A percentile compares a stretch with the other conserved stretches of the same genome.
Conservation (phyloP, 2,113 vertebrate species). For the Syrmaticus mikado region DNA sequence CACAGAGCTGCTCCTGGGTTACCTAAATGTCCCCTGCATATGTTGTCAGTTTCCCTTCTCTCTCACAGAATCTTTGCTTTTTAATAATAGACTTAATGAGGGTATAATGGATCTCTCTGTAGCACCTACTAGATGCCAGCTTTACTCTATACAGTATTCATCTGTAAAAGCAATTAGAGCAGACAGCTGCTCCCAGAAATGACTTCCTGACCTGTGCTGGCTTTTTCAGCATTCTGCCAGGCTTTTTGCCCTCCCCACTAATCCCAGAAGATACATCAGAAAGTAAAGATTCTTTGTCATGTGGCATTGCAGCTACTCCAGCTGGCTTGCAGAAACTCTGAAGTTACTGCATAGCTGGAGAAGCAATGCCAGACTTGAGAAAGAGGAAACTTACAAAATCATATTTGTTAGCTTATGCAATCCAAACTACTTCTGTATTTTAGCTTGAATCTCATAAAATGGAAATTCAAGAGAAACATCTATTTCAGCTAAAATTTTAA, state of each 20-base stretch:
- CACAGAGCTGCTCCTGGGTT: background rate
- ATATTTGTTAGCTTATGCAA: accelerated
- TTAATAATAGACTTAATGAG: background rate
- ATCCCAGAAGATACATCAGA: constrained; percentile 16
- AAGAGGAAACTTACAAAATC: background rate
- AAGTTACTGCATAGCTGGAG: background rate
- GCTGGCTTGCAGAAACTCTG: background rate
- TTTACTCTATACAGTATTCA: constrained; percentile 15
- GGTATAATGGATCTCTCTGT: background rate
- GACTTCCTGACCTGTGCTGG: background rate
- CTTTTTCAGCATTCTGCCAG: background rate
- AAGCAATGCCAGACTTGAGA: background rate
- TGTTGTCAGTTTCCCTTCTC: background rate
- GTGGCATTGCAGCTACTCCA: constrained; percentile 10
- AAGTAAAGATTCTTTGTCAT: background rate
- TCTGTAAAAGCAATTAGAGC: constrained; percentile 48
- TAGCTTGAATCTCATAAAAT: background rate
- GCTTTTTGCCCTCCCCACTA: constrained; percentile 2
- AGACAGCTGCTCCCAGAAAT: constrained; percentile 38
- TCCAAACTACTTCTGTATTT: background rate
- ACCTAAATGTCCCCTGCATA: background rate
- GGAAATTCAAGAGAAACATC: background rate
- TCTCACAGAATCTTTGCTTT: background rate
- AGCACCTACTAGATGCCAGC: constrained; percentile 2
- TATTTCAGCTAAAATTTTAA: background rate